Percentiles rank a stretch among this genome's conserved stretches.
These are phyloP conservation scores for Spilogale gracilis DNA, from an alignment of 2,113 vertebrate species.

Conservation along the genomic window DNA sequence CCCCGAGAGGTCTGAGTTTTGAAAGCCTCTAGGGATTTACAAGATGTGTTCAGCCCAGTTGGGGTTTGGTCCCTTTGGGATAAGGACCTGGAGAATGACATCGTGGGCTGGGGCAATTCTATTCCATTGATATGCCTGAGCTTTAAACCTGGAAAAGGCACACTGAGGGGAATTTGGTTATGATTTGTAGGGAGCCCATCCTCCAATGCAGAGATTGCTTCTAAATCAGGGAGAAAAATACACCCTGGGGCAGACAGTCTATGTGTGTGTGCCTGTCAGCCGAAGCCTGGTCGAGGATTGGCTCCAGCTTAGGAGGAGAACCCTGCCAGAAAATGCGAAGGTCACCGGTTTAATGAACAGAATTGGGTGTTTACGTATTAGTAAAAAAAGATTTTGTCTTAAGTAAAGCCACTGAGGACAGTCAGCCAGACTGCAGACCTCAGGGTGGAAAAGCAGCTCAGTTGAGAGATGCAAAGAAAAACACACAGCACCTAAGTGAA, in stretches of 20 bases:
- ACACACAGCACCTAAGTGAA: background rate
- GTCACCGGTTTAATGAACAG: background rate
- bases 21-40: background rate
- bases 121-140: background rate
- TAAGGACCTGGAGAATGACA: background rate
- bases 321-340: background rate
- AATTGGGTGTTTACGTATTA: background rate
- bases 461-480: background rate
- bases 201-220: background rate
- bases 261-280: background rate
- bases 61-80: background rate
- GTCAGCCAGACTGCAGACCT: background rate
- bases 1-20: background rate
- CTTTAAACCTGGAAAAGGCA: background rate
- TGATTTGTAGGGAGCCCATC: background rate
- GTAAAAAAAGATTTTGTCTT: background rate
- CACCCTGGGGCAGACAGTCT: background rate
- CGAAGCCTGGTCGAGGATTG: background rate
- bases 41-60: background rate
- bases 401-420: background rate
- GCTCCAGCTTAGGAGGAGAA: background rate
- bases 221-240: slow-evolving; percentile 15
- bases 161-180: background rate
- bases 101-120: background rate
- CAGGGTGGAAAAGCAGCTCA: background rate